These are phyloP conservation scores for Coptodon bakossiorum DNA, from an alignment of 2,113 vertebrate species.

Conservation along the genomic window DNA sequence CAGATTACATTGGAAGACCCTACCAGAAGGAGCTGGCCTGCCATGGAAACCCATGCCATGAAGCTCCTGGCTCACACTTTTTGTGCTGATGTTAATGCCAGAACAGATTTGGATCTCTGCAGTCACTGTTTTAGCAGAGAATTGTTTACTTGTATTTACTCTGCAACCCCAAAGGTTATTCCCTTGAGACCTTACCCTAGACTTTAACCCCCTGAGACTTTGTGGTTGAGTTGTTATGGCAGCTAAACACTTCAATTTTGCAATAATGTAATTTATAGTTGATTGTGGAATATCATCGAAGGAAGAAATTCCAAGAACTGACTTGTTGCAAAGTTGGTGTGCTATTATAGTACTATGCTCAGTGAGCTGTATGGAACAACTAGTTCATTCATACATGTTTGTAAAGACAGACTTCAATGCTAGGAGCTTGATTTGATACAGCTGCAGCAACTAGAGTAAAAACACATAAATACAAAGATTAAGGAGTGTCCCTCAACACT, in stretches of 20 bases:
- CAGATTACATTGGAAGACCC: background rate
- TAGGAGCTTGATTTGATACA: background rate
- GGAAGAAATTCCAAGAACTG: background rate
- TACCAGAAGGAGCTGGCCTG: background rate
- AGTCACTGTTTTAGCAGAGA: background rate
- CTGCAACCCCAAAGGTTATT: background rate
- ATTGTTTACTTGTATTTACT: background rate
- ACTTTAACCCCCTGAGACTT: background rate
- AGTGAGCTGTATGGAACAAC: background rate
- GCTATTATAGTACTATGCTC: background rate
- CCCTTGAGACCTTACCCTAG: background rate
- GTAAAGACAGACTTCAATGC: background rate
- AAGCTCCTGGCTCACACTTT: background rate
- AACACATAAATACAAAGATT: background rate
- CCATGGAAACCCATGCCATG: background rate
- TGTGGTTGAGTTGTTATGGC: background rate
- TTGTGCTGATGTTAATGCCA: background rate
- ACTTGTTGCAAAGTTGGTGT: background rate
- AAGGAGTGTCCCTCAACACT: background rate
- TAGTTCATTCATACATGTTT: background rate
- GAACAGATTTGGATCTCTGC: background rate
- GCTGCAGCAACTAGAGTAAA: background rate
- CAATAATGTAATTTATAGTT: background rate
- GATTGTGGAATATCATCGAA: background rate
- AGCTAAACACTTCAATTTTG: no score